Base-by-base conservation (phyloP, 2,797 vertebrate species). In the Hozukius guyotensis region DNA sequence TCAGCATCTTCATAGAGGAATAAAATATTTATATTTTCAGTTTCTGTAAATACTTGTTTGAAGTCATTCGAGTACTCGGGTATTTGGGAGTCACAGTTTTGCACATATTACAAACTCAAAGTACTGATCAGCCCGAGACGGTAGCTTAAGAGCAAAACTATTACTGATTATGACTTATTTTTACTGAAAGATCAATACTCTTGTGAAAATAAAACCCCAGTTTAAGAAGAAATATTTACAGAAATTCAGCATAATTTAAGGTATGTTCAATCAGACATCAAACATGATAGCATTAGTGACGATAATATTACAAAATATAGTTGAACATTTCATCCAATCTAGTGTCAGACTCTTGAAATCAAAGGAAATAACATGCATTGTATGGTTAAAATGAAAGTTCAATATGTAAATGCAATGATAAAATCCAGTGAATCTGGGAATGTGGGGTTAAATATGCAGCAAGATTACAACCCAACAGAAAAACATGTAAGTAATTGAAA, bases 381-480 rank as follows among this genome's bases (percentile, higher is more conserved):
- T 32, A 10, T 32, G 13, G 22, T 63, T 6, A 22, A 29, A 38
- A 53, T 34, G 10, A 4, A 27, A 27, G 20, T 36, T 14, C 14
- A 1, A 6, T 34, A 52, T 2, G 7, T 2, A 6, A 6, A 3
- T 57, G 13, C 12, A 24, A 12, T 0, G 11, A 9, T 18, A 6
- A 52, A 36, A 31, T 63, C 13, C 18, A 14, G 24, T 22, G 16
- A 52, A 49, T 60, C 22, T 52, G 7, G 3, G 3, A 49, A 6
- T 42, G 11, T 9, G 12, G 12, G 1, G 1, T 24, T 31, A 46
- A 36, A 52, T 46, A 29, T 29, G 1, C n/a, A 38, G 56, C 16
- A n/a, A 61, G 13, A 25, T 56, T 42, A 8, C n/a, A 63, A 55
- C 2, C 14, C 12, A 8, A 29, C 18, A 46, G 42, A 55, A 22